These are phyloP conservation scores for Augochlorella aurata DNA, from an alignment of 2,888 invertebrate species.

Conservation along the genomic window DNA sequence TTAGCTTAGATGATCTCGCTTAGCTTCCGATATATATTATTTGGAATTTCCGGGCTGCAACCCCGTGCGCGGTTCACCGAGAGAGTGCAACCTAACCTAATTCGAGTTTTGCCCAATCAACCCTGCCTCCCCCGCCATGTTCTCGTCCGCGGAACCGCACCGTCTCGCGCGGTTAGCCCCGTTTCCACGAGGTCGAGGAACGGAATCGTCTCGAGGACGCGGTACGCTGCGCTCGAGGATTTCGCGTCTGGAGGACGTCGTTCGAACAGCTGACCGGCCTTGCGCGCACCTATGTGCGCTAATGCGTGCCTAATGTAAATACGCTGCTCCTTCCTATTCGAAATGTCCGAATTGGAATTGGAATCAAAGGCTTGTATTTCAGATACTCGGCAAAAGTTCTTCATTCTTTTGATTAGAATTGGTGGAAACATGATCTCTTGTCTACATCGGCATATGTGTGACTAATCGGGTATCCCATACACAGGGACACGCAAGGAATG, in stretches of 20 bases:
- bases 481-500: slow-evolving; percentile 18
- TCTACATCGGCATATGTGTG: too few species aligned
- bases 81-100: slow-evolving; percentile 54
- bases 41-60: too few species aligned
- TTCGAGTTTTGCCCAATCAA: slow-evolving; percentile 50
- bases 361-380: too few species aligned
- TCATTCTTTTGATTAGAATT: too few species aligned
- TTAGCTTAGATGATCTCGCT: too few species aligned
- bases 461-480: too few species aligned
- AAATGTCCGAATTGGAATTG: too few species aligned
- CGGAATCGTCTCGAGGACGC: slow-evolving; percentile 68
- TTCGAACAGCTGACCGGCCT: slow-evolving; percentile 56
- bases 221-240: slow-evolving; percentile 52
- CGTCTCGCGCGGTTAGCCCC: slow-evolving; percentile 65
- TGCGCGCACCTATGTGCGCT: slow-evolving; percentile 29
- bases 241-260: slow-evolving; percentile 51
- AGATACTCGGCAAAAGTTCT: too few species aligned
- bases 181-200: slow-evolving; percentile 70
- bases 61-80: not conserved
- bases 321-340: not conserved
- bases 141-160: slow-evolving; percentile 55
- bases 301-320: slow-evolving; percentile 42
- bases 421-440: too few species aligned
- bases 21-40: too few species aligned
- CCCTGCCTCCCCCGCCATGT: slow-evolving; percentile 63